Conservation (phyloP, 2,888 invertebrate genomes). For the Scrobipalpa atriplicella region DNA sequence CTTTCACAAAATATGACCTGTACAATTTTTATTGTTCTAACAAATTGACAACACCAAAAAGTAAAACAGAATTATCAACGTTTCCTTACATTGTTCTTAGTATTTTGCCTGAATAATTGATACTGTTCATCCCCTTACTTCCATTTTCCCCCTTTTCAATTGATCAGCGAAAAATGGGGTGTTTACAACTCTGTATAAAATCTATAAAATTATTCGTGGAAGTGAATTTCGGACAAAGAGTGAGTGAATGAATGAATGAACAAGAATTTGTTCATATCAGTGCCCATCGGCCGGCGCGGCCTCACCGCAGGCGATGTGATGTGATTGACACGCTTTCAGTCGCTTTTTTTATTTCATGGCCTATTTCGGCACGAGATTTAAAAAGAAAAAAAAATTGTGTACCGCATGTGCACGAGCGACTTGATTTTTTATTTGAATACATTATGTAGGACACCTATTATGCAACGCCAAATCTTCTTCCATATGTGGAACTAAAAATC, state of each 20-base stretch:
- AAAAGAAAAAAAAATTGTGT: background rate
- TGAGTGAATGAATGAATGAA: background rate
- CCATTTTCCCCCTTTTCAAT: background rate
- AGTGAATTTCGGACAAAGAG: background rate
- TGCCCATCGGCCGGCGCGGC: background rate
- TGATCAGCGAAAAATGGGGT: conserved; percentile 3
- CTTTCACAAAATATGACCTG: no score
- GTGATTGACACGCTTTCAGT: conserved; percentile 7
- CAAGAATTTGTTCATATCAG: background rate
- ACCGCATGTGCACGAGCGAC: no score
- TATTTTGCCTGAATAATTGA: background rate
- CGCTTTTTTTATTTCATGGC: background rate
- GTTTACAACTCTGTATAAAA: background rate
- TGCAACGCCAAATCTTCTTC: no score
- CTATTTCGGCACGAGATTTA: background rate
- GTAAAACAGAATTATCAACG: no score
- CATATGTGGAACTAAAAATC: no score
- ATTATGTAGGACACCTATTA: no score
- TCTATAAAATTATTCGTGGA: background rate
- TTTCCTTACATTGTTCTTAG: no score
- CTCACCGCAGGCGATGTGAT: background rate
- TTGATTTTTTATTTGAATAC: no score
- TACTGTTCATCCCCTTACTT: background rate
- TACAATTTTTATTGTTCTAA: no score
- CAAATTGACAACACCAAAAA: no score